Evolutionary conservation across 2,113 vertebrate species (phyloP), one percentile per base, ranked within the genome.

Genomic region (Dicrurus megarhynchus): DNA sequence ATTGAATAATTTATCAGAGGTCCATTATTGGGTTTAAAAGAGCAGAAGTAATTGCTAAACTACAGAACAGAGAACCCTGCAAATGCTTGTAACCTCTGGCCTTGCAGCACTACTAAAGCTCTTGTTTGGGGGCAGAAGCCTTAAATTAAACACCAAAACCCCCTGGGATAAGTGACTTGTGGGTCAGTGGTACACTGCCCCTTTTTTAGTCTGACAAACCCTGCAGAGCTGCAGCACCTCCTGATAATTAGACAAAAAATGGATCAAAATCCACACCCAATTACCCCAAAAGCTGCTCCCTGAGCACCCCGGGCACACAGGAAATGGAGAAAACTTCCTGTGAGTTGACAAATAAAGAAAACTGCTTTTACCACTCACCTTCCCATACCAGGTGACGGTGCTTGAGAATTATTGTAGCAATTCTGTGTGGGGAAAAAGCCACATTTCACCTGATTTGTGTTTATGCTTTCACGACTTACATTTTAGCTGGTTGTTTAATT

Each of bases 361-460:
- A 41, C 4, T 65, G 35, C n/a, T 88, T 91, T 24, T 6, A 7
- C 39, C 94, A 95, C 99, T 98, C 98, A 99, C 99, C 99, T 99
- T 98, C 99, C 99, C 97, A 99, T 98, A 91, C 99, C 99, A 98
- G 99, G 99, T 97, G 99, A 99, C 23, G 99, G 99, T 89, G 99
- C 99, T 98, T 99, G 99, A 97, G 99, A 99, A 98, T 99, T 99
- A 96, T 99, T 99, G 50, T 99, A 98, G 82, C 99, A 99, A 98
- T 99, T 99, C 99, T 99, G 97, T 83, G 87, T 20, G 64, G 61
- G 57, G 39, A 94, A 91, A 96, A 59, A 95, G 35, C 91, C 37
- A 86, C 44, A 28, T 65, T 53, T 87, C 16, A 91, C 24, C 47
- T 20, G 33, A 55, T 74, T 60, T 49, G 21, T 39, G 13, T 10